These are phyloP conservation scores for Colinus virginianus DNA, from an alignment of 2,113 vertebrate genomes.

Conservation along the genomic window DNA sequence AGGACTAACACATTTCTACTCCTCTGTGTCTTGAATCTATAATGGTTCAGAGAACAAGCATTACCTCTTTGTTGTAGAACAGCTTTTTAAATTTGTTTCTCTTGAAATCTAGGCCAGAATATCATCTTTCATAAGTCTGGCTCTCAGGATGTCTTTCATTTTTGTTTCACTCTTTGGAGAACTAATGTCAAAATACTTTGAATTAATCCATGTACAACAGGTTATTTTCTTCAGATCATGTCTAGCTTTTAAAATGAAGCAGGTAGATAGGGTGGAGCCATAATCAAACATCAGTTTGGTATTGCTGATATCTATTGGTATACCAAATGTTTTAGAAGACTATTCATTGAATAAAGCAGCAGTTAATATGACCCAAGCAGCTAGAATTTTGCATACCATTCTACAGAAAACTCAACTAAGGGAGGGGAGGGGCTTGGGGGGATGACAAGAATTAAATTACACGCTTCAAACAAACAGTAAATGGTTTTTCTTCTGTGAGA, in stretches of 20 bases:
- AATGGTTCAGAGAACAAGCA: not conserved
- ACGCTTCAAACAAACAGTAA: not conserved
- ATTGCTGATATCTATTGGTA: not conserved
- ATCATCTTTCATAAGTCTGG: not conserved
- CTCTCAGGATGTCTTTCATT: not conserved
- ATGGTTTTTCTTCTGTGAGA: not conserved
- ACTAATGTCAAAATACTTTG: not conserved
- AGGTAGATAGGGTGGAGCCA: not conserved
- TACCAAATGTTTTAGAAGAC: not conserved
- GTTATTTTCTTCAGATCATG: not conserved
- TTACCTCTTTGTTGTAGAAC: not conserved
- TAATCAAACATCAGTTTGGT: not conserved
- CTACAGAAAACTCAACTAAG: not conserved
- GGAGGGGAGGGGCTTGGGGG: not conserved
- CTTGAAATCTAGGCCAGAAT: not conserved
- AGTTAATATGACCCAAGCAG: not conserved
- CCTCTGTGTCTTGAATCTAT: fast-evolving
- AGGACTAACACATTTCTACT: not conserved
- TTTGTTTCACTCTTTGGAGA: not conserved
- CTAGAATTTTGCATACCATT: not conserved
- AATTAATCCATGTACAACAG: not conserved
- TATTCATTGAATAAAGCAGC: not conserved
- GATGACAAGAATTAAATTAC: not conserved
- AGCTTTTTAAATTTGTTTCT: not conserved
- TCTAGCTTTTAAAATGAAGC: not conserved